Conservation (phyloP, 2,797 vertebrate genomes). For the Schizopygopsis pylzovi region DNA sequence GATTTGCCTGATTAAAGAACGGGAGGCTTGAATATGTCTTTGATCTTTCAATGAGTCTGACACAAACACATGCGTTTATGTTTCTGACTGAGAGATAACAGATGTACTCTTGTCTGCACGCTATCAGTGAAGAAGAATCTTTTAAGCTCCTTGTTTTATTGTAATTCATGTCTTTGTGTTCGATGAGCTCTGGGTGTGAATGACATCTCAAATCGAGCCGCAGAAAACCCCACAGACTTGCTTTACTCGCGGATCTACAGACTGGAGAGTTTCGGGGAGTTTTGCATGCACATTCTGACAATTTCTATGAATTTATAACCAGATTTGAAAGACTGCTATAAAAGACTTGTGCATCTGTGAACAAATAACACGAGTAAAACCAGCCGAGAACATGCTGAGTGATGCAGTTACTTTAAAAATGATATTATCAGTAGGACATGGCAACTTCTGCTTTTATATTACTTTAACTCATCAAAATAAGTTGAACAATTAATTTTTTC, state of each 20-base stretch:
- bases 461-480: too few species aligned
- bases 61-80: background rate
- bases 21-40: constrained; percentile 2
- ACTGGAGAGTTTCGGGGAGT: background rate
- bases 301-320: background rate
- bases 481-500: too few species aligned
- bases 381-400: background rate
- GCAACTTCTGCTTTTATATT: background rate
- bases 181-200: background rate
- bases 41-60: constrained; percentile 36
- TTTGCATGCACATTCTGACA: background rate
- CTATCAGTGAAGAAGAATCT: constrained; percentile 74
- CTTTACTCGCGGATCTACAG: background rate
- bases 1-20: constrained; percentile 20
- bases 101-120: constrained; percentile 67
- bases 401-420: background rate
- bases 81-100: constrained; percentile 66
- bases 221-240: background rate
- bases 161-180: constrained; percentile 71
- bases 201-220: background rate
- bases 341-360: constrained; percentile 15
- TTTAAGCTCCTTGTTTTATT: constrained; percentile 77
- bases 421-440: background rate
- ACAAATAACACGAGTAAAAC: background rate
- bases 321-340: constrained; percentile 20